A percentile compares a stretch with the other conserved stretches of the same genome.
phyloP scores from a whole-genome alignment of 2,888 invertebrate species.

The Drosophila nigritarsus region DNA sequence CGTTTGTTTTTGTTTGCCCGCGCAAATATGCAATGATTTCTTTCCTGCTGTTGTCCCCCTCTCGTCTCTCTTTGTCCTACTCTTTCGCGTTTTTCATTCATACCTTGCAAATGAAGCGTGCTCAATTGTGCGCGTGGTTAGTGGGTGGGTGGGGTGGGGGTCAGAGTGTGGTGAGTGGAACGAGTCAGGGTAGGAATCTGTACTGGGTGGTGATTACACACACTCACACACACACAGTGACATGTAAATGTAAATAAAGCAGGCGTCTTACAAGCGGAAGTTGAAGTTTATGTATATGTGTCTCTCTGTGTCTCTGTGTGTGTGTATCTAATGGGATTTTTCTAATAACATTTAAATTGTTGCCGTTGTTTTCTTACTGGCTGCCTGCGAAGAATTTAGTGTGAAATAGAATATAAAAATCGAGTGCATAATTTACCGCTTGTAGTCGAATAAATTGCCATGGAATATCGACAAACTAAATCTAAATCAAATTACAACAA shows the following conservation, averaged over 20 bases:
- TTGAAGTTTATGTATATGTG: constrained; percentile 54
- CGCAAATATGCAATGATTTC: constrained; percentile 79
- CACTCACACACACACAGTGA: constrained; percentile 23
- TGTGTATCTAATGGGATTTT: constrained; percentile 77
- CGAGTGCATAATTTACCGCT: constrained; percentile 25
- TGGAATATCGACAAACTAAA: not conserved
- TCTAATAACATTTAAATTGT: constrained; percentile 80
- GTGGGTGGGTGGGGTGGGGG: not conserved
- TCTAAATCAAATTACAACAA: not conserved
- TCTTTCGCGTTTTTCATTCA: constrained; percentile 65
- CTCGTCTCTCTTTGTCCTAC: constrained; percentile 4
- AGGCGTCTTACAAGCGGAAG: constrained; percentile 66
- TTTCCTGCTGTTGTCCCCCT: constrained; percentile 25
- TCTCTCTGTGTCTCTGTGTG: constrained; percentile 19
- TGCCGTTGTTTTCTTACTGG: constrained; percentile 46
- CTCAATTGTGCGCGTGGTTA: constrained; percentile 52
- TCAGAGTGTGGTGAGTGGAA: constrained; percentile 12
- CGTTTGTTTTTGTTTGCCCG: constrained; percentile 75
- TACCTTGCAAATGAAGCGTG: constrained; percentile 71
- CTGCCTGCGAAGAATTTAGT: constrained; percentile 55
- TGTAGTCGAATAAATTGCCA: constrained; percentile 15
- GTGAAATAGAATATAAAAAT: constrained; percentile 31
- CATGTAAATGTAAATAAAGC: constrained; percentile 9
- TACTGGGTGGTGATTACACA: constrained; percentile 53
- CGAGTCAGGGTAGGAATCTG: constrained; percentile 40